phyloP scores from a whole-genome alignment of 2,888 invertebrate genomes.

The Rambutsinella grinnellia region DNA sequence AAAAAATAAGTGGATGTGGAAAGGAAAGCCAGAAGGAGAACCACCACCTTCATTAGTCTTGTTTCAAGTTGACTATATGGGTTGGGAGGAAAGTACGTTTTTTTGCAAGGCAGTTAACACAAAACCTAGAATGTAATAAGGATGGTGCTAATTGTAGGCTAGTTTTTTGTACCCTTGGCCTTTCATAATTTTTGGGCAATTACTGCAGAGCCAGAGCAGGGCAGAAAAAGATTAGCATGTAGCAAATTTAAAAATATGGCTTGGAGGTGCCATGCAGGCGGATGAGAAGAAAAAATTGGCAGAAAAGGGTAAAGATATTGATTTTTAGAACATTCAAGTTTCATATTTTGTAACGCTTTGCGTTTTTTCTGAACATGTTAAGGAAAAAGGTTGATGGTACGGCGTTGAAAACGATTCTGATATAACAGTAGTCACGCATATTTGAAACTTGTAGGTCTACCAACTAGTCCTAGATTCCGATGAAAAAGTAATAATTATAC shows the following conservation, averaged over 20 bases:
- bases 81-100: not conserved
- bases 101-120: not conserved
- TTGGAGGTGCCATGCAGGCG: not conserved
- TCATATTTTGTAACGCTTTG: not conserved
- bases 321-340: not conserved
- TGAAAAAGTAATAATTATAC: conserved; percentile 23
- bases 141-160: conserved; percentile 24
- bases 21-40: not conserved
- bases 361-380: not conserved
- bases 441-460: not conserved
- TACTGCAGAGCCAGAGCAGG: not conserved
- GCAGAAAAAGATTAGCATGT: not conserved
- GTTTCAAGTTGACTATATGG: not conserved
- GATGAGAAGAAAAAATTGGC: not conserved
- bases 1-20: not conserved
- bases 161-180: conserved; percentile 26
- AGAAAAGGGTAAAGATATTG: not conserved
- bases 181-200: conserved; percentile 16
- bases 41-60: not conserved
- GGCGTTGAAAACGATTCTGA: not conserved
- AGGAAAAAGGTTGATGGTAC: too few species aligned
- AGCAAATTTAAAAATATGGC: not conserved
- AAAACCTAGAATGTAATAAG: not conserved
- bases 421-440: not conserved
- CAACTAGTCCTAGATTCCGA: conserved; percentile 8